These are phyloP conservation scores for Daubentonia madagascariensis DNA, from an alignment of 2,113 vertebrate species.

Conservation along the genomic window DNA sequence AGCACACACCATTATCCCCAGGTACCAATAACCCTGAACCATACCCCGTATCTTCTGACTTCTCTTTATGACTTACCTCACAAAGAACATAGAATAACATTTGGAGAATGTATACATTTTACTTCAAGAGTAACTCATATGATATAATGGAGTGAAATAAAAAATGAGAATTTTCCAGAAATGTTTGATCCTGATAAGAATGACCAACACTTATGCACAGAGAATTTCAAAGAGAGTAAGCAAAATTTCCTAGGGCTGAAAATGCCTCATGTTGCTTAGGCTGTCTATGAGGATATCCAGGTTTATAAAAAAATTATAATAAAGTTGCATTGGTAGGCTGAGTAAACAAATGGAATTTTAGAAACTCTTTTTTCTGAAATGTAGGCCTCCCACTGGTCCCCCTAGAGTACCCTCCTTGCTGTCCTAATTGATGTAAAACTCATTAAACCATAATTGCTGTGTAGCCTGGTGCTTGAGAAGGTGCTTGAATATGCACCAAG, in stretches of 20 bases:
- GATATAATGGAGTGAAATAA: not conserved
- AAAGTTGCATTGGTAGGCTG: not conserved
- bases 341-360: conserved; percentile 63
- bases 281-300: not conserved
- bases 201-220: not conserved
- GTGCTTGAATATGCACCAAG: conserved; percentile 57
- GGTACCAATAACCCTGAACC: not conserved
- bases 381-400: not conserved
- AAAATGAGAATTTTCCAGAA: not conserved
- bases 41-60: not conserved
- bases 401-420: not conserved
- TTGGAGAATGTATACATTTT: not conserved
- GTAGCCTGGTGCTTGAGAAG: conserved; percentile 47
- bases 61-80: not conserved
- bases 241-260: not conserved
- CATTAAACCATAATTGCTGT: conserved; percentile 67
- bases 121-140: not conserved
- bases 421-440: conserved; percentile 63
- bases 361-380: conserved; percentile 38
- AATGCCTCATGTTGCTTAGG: not conserved
- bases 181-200: not conserved
- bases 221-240: not conserved
- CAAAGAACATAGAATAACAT: not conserved
- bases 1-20: not conserved
- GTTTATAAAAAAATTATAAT: conserved; percentile 33